phyloP scores from a whole-genome alignment of 1,140 invertebrate genomes.

The Sycophaga agraensis region DNA sequence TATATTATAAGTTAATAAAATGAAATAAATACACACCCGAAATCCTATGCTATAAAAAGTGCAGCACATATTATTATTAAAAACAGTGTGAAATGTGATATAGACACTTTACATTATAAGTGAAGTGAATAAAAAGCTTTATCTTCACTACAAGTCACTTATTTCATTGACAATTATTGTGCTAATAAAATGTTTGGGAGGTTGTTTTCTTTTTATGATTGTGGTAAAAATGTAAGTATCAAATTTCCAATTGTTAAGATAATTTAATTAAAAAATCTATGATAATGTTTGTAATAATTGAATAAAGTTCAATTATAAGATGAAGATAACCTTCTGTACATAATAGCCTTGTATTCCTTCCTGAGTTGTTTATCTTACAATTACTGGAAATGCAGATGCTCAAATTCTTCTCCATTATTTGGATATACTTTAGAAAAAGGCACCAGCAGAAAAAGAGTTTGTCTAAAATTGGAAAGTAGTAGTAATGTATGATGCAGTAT shows the following conservation, averaged over 20 bases:
- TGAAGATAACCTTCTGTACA: constrained; percentile 56
- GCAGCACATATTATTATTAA: constrained; percentile 28
- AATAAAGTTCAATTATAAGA: constrained; percentile 20
- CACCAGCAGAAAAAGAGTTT: constrained; percentile 6
- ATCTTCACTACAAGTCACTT: constrained; percentile 52
- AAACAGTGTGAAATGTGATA: constrained; percentile 47
- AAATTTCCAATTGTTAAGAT: too few relatives aligned
- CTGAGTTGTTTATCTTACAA: constrained; percentile 32
- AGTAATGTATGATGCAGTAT: constrained; percentile 14
- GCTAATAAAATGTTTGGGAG: constrained; percentile 68
- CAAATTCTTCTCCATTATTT: constrained; percentile 10
- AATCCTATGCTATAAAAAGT: constrained; percentile 7
- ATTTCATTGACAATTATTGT: constrained; percentile 55
- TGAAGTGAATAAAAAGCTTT: constrained; percentile 57
- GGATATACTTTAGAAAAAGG: constrained; percentile 2
- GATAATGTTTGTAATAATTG: constrained; percentile 5
- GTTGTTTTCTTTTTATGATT: constrained; percentile 61
- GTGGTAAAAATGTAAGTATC: too few relatives aligned
- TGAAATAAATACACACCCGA: constrained; percentile 3
- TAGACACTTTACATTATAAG: constrained; percentile 51
- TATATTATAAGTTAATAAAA: too few relatives aligned
- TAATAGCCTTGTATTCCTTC: constrained; percentile 57
- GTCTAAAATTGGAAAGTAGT: constrained; percentile 2
- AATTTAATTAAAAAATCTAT: background rate
- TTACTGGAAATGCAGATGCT: constrained; percentile 11